phyloP scores from a whole-genome alignment of 2,113 vertebrate species.

The Protobothrops flavoviridis region DNA sequence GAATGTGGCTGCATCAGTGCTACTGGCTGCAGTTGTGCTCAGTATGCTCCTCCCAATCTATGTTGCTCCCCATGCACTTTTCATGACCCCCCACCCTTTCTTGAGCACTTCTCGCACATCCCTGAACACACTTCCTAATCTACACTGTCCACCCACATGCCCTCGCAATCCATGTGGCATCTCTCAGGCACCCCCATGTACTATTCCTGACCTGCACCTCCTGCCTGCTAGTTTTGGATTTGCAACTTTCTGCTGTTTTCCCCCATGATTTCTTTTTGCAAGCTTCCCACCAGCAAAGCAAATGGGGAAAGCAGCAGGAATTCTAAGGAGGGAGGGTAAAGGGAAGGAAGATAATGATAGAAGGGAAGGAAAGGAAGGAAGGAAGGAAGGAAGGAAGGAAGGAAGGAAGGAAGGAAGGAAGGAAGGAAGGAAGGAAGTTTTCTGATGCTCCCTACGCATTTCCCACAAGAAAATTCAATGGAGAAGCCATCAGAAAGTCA shows the following conservation, averaged over 20 bases:
- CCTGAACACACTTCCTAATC: too few species aligned
- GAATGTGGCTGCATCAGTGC: not conserved
- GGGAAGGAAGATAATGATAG: too few species aligned
- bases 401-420: too few species aligned
- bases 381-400: too few species aligned
- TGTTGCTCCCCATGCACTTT: not conserved
- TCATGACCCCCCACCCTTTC: not conserved
- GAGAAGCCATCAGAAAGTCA: not conserved
- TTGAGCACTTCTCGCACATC: not conserved
- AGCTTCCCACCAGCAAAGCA: not conserved
- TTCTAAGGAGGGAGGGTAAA: not conserved
- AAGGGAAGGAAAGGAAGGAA: too few species aligned
- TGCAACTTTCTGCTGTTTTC: not conserved
- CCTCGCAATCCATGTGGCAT: not conserved
- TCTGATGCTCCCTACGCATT: not conserved
- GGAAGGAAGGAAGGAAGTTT: not conserved
- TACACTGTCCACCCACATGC: not conserved
- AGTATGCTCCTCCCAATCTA: not conserved
- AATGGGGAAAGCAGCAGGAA: not conserved
- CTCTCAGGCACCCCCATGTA: not conserved
- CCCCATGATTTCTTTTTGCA: not conserved
- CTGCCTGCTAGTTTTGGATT: not conserved
- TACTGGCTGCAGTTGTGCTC: not conserved
- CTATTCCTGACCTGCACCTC: not conserved
- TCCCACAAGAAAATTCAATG: not conserved